These are phyloP conservation scores for Monomorium pharaonis DNA, from an alignment of 1,140 invertebrate genomes.

Conservation along the genomic window DNA sequence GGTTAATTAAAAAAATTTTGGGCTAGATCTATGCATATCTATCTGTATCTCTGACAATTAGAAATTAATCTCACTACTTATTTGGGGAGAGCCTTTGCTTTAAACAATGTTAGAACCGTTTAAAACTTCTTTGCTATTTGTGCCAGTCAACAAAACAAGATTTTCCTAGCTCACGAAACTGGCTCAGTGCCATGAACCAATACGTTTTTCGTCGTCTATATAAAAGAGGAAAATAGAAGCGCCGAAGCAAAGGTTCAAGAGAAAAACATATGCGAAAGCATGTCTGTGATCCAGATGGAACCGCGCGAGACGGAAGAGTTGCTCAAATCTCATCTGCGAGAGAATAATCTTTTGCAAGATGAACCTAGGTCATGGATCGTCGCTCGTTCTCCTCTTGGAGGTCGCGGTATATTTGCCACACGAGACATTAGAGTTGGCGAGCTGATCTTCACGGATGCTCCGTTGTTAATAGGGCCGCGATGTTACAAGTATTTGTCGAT, in stretches of 20 bases:
- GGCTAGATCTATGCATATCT: background rate
- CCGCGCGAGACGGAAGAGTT: slow-evolving; percentile 64
- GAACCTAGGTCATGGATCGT: slow-evolving; percentile 80
- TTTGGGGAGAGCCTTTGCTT: background rate
- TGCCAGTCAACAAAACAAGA: background rate
- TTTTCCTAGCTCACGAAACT: background rate
- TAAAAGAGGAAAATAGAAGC: slow-evolving; percentile 22
- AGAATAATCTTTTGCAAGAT: slow-evolving; percentile 55
- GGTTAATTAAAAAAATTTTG: background rate
- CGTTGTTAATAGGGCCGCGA: slow-evolving; percentile 88
- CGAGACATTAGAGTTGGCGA: slow-evolving; percentile 88
- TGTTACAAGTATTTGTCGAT: slow-evolving; percentile 83
- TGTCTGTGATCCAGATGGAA: slow-evolving; percentile 52
- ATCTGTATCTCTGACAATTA: background rate
- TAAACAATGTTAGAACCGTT: background rate
- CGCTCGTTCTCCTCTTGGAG: slow-evolving; percentile 85
- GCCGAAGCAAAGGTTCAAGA: background rate
- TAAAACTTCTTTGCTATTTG: background rate
- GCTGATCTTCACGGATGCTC: slow-evolving; percentile 88
- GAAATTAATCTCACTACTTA: background rate
- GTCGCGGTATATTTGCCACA: slow-evolving; percentile 88
- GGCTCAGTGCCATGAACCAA: slow-evolving; percentile 17
- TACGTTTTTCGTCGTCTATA: background rate
- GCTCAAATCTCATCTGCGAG: slow-evolving; percentile 69
- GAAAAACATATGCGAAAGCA: background rate